phyloP scores from a whole-genome alignment of 2,797 vertebrate species.

The Sebastiscus albofasciatus region DNA sequence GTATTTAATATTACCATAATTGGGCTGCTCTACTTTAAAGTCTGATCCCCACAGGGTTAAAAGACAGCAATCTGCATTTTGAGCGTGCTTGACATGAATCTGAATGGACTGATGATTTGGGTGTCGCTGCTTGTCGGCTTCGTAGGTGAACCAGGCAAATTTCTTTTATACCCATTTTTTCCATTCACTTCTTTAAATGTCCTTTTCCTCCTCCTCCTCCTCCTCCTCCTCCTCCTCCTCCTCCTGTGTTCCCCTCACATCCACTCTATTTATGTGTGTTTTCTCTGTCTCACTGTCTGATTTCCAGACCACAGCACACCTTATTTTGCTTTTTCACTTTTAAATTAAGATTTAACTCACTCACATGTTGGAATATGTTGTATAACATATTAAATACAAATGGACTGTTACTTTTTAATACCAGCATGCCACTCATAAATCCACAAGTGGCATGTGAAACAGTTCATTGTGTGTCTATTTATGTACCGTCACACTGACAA shows the following conservation, averaged over 20 bases:
- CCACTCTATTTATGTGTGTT: conserved; percentile 20
- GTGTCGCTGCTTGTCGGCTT: conserved; percentile 43
- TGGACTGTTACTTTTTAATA: conserved; percentile 11
- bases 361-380: not conserved
- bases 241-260: not conserved
- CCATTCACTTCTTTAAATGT: conserved; percentile 12
- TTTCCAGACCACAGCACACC: conserved; percentile 64
- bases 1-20: not conserved
- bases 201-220: not conserved
- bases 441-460: conserved; percentile 27
- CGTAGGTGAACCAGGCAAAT: conserved; percentile 21
- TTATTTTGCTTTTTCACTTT: conserved; percentile 26
- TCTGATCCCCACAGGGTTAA: conserved; percentile 49
- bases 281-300: conserved; percentile 41
- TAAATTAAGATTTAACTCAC: not conserved
- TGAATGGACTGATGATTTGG: conserved; percentile 30
- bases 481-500: conserved; percentile 10
- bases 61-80: conserved; percentile 13
- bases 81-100: conserved; percentile 20
- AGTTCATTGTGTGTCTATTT: conserved; percentile 28
- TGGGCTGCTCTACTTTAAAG: not conserved
- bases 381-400: conserved; percentile 10
- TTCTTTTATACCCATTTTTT: not conserved
- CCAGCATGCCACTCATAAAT: conserved; percentile 25
- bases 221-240: not conserved